These are phyloP conservation scores for Dynastes maya DNA, from an alignment of 2,888 invertebrate genomes.

Conservation along the genomic window DNA sequence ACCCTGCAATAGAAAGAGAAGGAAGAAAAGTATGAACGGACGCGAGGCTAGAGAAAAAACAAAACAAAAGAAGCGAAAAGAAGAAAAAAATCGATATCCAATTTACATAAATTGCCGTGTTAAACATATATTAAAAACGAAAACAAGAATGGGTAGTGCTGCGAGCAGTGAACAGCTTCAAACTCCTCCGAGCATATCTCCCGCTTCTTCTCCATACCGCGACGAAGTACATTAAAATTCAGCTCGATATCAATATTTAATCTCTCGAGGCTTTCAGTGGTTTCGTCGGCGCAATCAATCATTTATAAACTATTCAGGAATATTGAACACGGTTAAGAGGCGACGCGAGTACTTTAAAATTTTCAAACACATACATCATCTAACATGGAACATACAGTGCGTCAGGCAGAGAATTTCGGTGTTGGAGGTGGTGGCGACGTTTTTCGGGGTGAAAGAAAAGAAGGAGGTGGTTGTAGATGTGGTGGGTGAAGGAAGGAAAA, in stretches of 20 bases:
- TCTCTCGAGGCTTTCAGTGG: conserved; percentile 60
- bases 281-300: conserved; percentile 67
- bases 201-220: conserved; percentile 22
- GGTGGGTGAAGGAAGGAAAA: neutral
- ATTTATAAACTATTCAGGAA: conserved; percentile 64
- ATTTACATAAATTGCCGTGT: conserved; percentile 49
- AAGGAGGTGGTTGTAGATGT: neutral
- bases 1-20: neutral
- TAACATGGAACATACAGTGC: conserved; percentile 1
- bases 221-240: conserved; percentile 55
- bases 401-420: neutral
- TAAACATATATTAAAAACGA: conserved; percentile 50
- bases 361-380: conserved; percentile 52
- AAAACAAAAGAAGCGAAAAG: neutral
- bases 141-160: conserved; percentile 44
- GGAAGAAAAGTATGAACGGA: neutral
- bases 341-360: conserved; percentile 54
- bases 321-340: conserved; percentile 54
- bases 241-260: conserved; percentile 59
- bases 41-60: conserved; percentile 6
- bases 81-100: conserved; percentile 46
- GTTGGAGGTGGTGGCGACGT: conserved; percentile 4
- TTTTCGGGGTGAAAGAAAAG: neutral
- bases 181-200: conserved; percentile 1
- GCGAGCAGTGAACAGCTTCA: conserved; percentile 7